These are phyloP conservation scores for Manis crassicaudata DNA, from an alignment of 2,797 vertebrate genomes.

Conservation along the genomic window DNA sequence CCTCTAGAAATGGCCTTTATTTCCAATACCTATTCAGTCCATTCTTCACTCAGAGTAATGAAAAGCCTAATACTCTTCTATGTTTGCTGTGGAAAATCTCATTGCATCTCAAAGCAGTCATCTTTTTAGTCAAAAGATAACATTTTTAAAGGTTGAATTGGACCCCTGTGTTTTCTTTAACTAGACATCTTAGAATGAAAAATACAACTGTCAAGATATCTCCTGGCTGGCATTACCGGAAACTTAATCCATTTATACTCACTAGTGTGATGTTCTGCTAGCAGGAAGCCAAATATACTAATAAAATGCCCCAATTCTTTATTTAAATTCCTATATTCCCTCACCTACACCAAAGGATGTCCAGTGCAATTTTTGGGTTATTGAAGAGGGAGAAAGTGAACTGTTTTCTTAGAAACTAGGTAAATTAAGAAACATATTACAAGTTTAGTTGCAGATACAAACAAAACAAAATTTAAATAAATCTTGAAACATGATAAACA, in stretches of 20 bases:
- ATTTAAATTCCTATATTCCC: slow-evolving; percentile 78
- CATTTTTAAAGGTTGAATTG: slow-evolving; percentile 83
- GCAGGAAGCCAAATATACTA: slow-evolving; percentile 80
- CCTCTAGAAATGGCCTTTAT: slow-evolving; percentile 31
- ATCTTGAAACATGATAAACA: background rate
- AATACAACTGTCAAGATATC: slow-evolving; percentile 84
- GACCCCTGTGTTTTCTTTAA: slow-evolving; percentile 83
- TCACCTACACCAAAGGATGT: background rate
- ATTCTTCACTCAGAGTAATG: slow-evolving; percentile 69
- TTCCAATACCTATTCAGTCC: slow-evolving; percentile 68
- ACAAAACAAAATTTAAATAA: slow-evolving; percentile 57
- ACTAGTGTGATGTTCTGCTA: slow-evolving; percentile 79
- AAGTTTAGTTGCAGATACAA: slow-evolving; percentile 59
- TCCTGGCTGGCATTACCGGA: slow-evolving; percentile 80
- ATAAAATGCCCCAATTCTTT: slow-evolving; percentile 84
- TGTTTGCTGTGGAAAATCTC: slow-evolving; percentile 79
- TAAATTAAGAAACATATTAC: slow-evolving; percentile 56
- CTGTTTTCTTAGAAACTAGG: slow-evolving; percentile 48
- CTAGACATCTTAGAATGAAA: slow-evolving; percentile 83
- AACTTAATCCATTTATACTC: slow-evolving; percentile 88
- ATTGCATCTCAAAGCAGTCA: slow-evolving; percentile 77
- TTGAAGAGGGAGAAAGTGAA: slow-evolving; percentile 17
- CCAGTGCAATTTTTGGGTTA: slow-evolving; percentile 45
- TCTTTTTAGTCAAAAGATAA: slow-evolving; percentile 83
- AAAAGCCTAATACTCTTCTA: slow-evolving; percentile 63